Evolutionary conservation across 2,113 vertebrate genomes (phyloP).

Genomic region (Mormoops blainvillei): DNA sequence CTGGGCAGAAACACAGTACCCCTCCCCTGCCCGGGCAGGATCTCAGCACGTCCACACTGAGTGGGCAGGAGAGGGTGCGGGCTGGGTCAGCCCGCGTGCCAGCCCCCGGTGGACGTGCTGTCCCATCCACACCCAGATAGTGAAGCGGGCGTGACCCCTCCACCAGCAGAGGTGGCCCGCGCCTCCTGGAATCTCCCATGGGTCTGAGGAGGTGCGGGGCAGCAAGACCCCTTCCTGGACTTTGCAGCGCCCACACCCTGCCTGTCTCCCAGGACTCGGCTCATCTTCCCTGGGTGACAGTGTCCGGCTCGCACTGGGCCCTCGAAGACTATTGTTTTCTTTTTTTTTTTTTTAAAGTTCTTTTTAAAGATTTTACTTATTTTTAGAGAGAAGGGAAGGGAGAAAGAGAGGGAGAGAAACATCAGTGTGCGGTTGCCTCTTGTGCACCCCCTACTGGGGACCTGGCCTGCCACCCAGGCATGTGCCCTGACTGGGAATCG

Average conservation of each 20-base stretch:
- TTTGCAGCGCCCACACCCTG: neutral
- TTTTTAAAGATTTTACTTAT: too few relatives aligned
- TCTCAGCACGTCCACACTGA: neutral
- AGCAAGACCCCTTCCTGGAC: too few relatives aligned
- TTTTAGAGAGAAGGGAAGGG: too few relatives aligned
- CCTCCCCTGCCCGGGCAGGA: neutral
- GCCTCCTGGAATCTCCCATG: neutral
- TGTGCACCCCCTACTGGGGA: too few relatives aligned
- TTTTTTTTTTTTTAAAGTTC: too few relatives aligned
- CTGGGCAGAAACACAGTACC: neutral
- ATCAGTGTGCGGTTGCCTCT: too few relatives aligned
- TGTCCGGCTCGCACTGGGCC: neutral
- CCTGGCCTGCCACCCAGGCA: too few relatives aligned
- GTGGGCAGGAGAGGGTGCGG: neutral
- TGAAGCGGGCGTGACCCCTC: too few relatives aligned
- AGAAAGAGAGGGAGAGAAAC: too few relatives aligned
- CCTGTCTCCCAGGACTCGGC: neutral
- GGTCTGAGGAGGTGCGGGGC: neutral
- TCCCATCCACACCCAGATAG: neutral
- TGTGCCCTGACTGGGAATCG: too few relatives aligned
- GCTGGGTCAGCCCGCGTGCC: neutral
- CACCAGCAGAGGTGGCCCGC: neutral
- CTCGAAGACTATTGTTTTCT: neutral
- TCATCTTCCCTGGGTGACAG: neutral
- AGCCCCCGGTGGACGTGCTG: accelerated